Base-by-base conservation (phyloP, 2,888 invertebrate species). In the Parnassius orleans region DNA sequence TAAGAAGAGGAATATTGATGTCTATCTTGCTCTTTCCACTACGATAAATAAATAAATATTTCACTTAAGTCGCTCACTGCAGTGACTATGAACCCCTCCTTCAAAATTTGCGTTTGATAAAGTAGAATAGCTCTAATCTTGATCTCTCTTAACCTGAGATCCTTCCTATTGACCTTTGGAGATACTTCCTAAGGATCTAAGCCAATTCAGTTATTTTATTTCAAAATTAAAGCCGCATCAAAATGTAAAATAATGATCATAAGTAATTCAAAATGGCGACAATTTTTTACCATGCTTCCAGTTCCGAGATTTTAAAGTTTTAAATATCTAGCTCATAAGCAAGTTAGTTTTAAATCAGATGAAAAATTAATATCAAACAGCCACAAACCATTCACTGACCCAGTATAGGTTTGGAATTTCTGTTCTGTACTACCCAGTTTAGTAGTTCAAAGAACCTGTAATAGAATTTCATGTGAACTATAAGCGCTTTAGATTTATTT, bases 371-470 rank as follows among this genome's bases (percentile, higher is more conserved):
- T 7, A 33, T 33, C 33, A 33, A 33, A 33, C 5, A 7, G 33
- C 19, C 19, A 19, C 19, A 19, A 80, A 76, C 78, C 85, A 83
- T 85, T 87, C 85, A 82, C 86, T 89, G 84, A 83, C 86, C 86
- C 70, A 84, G 78, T 80, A 78, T 69, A 69, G 74, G 75, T 74
- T 74, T 66, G 80, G 78, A 76, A 82, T 82, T 77, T 72, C 77
- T 78, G 72, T 72, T 58, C 57, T 46, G 46, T 19, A 48, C 42
- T 11, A 43, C 19, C n/a, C 24, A 41, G 15, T 10, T 52, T 48
- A 10, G 14, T 47, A 47, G 14, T 47, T n/a, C 14, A 47, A 2
- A 47, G 47, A 46, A 46, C 11, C 12, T 12, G 3, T 10, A 10
- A 43, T 10, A 43, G 43, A 7, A 43, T 3, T 43, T 43, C 10